phyloP scores from a whole-genome alignment of 2,888 invertebrate genomes.

The Tenthredo distinguenda region DNA sequence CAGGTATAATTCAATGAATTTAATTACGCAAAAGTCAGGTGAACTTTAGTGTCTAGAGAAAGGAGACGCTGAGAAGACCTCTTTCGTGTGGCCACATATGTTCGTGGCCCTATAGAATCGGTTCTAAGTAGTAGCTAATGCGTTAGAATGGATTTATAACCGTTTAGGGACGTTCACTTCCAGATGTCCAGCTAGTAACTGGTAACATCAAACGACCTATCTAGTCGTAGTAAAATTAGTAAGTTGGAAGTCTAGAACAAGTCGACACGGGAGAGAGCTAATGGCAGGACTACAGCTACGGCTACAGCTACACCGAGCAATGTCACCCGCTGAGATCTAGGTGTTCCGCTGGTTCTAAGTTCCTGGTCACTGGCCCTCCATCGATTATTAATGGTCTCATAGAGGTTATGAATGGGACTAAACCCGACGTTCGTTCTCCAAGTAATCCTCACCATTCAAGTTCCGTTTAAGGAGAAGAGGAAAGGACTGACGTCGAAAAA shows the following conservation, averaged over 20 bases:
- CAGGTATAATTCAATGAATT: not conserved
- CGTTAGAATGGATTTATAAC: constrained; percentile 17
- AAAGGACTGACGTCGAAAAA: not conserved
- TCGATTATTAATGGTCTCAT: constrained; percentile 31
- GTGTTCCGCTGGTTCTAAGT: constrained; percentile 53
- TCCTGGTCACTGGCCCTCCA: constrained; percentile 14
- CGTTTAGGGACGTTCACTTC: constrained; percentile 19
- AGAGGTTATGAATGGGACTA: constrained; percentile 8
- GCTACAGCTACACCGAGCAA: not conserved
- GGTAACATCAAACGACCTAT: constrained; percentile 24
- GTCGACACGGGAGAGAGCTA: constrained; percentile 24
- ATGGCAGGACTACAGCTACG: constrained; percentile 12
- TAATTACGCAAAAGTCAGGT: not conserved
- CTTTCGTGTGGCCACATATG: not conserved
- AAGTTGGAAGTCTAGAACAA: constrained; percentile 28
- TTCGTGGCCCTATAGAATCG: not conserved
- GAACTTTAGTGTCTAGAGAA: not conserved
- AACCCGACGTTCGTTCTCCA: not conserved
- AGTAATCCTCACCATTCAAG: not conserved
- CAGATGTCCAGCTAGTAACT: constrained; percentile 18
- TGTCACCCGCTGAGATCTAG: constrained; percentile 58
- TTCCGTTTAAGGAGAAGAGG: not conserved
- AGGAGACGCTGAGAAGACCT: not conserved
- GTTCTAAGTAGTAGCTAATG: not conserved
- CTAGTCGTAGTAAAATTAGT: constrained; percentile 30